A percentile compares a stretch with the other conserved stretches of the same genome.
phyloP scores from a whole-genome alignment of 1,140 invertebrate species.

The Drosophila triauraria region DNA sequence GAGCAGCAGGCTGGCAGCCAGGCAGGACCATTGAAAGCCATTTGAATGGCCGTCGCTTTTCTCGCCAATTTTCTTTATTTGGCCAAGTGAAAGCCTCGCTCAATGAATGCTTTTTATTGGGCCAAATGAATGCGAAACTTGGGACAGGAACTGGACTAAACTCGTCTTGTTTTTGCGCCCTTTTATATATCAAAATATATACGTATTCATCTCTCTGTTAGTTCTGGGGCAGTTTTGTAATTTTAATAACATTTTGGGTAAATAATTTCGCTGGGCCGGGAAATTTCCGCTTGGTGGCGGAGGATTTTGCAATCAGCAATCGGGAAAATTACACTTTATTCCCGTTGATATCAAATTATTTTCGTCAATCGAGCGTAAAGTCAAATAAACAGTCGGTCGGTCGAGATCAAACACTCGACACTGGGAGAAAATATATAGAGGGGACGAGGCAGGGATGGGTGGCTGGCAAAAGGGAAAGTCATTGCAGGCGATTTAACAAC shows the following conservation, averaged over 20 bases:
- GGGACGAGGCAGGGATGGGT: no score
- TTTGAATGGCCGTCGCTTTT: constrained; percentile 82
- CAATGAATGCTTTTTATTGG: constrained; percentile 82
- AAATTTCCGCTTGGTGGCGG: constrained; percentile 27
- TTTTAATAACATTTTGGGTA: constrained; percentile 66
- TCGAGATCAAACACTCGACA: constrained; percentile 60
- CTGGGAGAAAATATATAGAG: neutral
- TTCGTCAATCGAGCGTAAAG: constrained; percentile 81
- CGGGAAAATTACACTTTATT: constrained; percentile 76
- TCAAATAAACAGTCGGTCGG: constrained; percentile 69
- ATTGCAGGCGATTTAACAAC: constrained; percentile 83
- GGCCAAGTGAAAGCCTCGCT: constrained; percentile 56
- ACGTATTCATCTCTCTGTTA: constrained; percentile 54
- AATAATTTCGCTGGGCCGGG: constrained; percentile 2
- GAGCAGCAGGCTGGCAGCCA: constrained; percentile 18
- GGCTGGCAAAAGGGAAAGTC: constrained; percentile 71
- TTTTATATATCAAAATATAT: constrained; percentile 58
- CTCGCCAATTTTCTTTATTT: constrained; percentile 83
- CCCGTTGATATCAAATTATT: constrained; percentile 83
- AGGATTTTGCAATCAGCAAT: constrained; percentile 69
- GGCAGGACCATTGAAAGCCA: constrained; percentile 69
- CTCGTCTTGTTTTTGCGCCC: constrained; percentile 45
- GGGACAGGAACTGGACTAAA: constrained; percentile 40
- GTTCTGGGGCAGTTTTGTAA: constrained; percentile 45
- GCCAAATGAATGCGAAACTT: constrained; percentile 68